Base-by-base conservation (phyloP, 2,113 vertebrate genomes). In the Sceloporus tristichus region DNA sequence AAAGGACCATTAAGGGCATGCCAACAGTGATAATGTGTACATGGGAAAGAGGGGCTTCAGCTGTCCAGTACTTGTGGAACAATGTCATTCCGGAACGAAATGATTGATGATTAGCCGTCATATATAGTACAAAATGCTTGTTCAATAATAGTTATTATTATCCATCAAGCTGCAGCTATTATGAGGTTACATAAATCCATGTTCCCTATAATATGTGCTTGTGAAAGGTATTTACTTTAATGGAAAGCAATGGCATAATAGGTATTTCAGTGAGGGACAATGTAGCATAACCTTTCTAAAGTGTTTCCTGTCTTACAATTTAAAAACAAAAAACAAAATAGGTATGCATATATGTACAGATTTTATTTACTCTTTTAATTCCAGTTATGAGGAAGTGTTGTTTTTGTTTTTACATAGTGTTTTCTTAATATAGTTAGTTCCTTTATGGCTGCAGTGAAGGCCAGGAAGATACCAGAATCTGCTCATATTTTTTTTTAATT, bases 141-240 rank as follows among this genome's bases (percentile, higher is more conserved):
- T 66, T 86, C 85, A 79, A 53, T 86, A 86, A 86, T 54, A 86
- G 85, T 53, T 40, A 79, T 70, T 79, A 56, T 86, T 79, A 65
- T 79, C 48, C 85, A 86, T 86, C 75, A 86, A 34, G 48, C 7
- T 54, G 75, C 53, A 54, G 29, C 42, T 70, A 66, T 77, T 75
- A 85, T 42, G 23, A 77, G 73, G 40, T 6, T n/a, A 53, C 40
- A 79, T 79, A 79, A 48, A 79, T 68, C 59, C 42, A 14, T 68
- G 65, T 25, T 68, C 62, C 62, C 42, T 68, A 53, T 68, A 79
- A 79, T 86, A 86, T 53, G 29, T 86, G 40, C 40, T 54, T 54
- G 42, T 53, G 68, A 70, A 54, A 65, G 7, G 75, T 62, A 78
- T 86, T 19, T 76, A 42, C 78, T 65, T 86, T 65, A 68, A 14